Evolutionary conservation across 2,888 invertebrate species (phyloP), one percentile per base, ranked within the genome.

Genomic region (Tetranychus piercei): DNA sequence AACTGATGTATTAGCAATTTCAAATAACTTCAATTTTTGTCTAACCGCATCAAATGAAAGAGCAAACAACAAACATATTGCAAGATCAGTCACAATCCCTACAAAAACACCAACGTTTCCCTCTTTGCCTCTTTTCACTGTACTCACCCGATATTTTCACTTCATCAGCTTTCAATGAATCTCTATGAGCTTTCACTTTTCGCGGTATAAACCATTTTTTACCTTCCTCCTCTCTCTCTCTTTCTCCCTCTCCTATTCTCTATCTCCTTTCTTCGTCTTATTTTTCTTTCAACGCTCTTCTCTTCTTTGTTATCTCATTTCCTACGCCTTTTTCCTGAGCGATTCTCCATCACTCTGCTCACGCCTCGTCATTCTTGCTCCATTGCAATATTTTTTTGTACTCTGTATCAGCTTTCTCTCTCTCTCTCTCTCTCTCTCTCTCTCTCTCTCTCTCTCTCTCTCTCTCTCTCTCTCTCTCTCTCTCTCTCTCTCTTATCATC

Each of bases 381-480:
- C 55, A 55, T 55, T 15, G 15, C 55, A 55, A 55, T 69, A 9
- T 69, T 20, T 73, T 44, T 44, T 22, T 44, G 44, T 72, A 15
- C 34, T 43, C 34, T 15, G 15, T 20, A 20, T n/a, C 43, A 9
- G 9, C 71, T 71, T 23, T 71, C 44, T 44, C 44, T 22, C 71
- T 71, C 20, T 71, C 71, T 71, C 71, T 67, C 67, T 67, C 67
- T 67, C 67, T 67, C 67, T 67, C 67, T 67, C 67, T 67, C 66
- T 66, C 66, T 43, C 71, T 44, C 22, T 18, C 11, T 23, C n/a
- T 71, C 9, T 15, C 9, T 34, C 3, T 34, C 11, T 18, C 43
- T 67, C 67, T 8, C 15, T 22, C 44, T 64, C 20, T 65, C 72
- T 73, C 23, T n/a, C 71, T 76, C 77, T 78, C n/a, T n/a, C n/a